These are phyloP conservation scores for Melopsittacus undulatus DNA, from an alignment of 2,797 vertebrate species.

Conservation along the genomic window DNA sequence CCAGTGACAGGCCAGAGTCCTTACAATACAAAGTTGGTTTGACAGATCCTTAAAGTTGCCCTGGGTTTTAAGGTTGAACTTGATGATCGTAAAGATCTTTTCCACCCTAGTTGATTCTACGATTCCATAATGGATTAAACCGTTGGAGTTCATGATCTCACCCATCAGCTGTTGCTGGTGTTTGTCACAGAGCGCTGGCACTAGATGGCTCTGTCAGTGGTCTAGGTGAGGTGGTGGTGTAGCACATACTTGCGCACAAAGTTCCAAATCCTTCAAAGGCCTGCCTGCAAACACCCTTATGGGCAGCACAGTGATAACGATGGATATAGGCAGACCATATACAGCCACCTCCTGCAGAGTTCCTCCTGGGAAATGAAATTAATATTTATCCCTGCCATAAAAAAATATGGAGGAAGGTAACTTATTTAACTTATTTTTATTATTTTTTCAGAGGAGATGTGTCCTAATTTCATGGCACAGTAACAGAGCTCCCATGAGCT, in stretches of 20 bases:
- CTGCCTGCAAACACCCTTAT: neutral
- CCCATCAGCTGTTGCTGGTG: neutral
- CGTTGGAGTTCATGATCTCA: neutral
- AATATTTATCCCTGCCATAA: neutral
- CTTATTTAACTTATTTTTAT: neutral
- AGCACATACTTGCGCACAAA: neutral
- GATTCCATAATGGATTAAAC: neutral
- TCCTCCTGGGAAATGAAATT: neutral
- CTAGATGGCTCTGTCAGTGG: neutral
- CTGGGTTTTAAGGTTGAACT: too few relatives aligned
- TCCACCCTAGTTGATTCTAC: neutral
- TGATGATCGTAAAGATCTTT: neutral
- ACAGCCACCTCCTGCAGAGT: neutral
- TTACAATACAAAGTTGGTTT: neutral
- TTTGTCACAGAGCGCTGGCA: neutral
- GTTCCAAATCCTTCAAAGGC: neutral
- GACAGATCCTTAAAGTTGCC: neutral
- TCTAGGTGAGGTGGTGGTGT: neutral
- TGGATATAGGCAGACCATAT: neutral
- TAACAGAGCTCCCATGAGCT: neutral
- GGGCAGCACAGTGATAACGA: neutral
- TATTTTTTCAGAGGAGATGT: neutral
- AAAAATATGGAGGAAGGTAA: neutral
- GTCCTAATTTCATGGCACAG: neutral
- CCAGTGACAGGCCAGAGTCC: neutral